Percentiles rank a stretch among this genome's conserved stretches.
Evolutionary conservation across 2,797 vertebrate species (phyloP).

Genomic region (Parotocinclus haroldoi): DNA sequence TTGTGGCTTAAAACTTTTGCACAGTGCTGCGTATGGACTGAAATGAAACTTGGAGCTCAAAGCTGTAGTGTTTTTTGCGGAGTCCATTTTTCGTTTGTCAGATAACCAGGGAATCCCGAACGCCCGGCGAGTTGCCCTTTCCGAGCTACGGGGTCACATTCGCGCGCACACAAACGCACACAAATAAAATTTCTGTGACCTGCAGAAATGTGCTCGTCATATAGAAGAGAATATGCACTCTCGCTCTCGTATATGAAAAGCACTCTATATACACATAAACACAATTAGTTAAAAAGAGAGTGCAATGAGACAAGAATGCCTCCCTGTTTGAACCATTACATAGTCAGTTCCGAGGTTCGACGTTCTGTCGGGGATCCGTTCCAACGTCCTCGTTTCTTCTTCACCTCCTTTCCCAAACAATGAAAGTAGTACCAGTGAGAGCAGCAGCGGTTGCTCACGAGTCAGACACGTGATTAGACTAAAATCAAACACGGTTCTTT

Average conservation of each 20-base stretch:
- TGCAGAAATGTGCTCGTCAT: slow-evolving; percentile 69
- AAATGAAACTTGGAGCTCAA: background rate
- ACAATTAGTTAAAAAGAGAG: slow-evolving; percentile 31
- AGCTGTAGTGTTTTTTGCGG: no score
- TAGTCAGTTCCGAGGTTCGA: slow-evolving; percentile 31
- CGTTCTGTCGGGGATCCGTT: slow-evolving; percentile 27
- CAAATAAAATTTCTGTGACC: slow-evolving; percentile 70
- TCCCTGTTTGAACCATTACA: slow-evolving; percentile 32
- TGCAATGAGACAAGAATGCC: slow-evolving; percentile 40
- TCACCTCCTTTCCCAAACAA: slow-evolving; percentile 14
- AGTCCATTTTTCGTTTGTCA: no score
- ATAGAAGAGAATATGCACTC: slow-evolving; percentile 58
- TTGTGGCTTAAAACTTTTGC: no score
- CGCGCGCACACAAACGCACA: slow-evolving; percentile 6
- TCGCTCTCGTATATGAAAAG: slow-evolving; percentile 6
- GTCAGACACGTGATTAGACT: slow-evolving; percentile 46
- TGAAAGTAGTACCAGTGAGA: slow-evolving; percentile 61
- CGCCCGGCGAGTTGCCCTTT: background rate
- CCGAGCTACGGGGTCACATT: background rate
- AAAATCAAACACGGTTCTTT: slow-evolving; percentile 26
- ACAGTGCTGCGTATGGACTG: no score
- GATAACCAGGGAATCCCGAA: background rate
- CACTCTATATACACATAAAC: slow-evolving; percentile 50
- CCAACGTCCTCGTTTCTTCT: slow-evolving; percentile 16
- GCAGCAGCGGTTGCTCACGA: slow-evolving; percentile 71